Base-by-base conservation (phyloP, 2,888 invertebrate genomes). In the Euclidia mi region DNA sequence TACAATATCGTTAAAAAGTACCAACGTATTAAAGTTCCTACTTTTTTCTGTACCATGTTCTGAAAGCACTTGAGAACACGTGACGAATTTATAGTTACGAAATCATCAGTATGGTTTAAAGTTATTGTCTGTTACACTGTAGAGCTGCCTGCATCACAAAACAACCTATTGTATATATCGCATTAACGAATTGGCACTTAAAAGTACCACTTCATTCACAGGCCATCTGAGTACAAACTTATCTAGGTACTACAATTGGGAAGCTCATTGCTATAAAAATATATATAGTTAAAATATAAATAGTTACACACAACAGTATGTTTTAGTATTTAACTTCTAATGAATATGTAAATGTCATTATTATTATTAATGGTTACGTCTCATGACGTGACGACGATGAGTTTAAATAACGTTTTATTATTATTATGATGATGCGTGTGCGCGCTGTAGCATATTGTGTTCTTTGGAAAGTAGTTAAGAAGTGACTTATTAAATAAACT, bases 281-380 rank as follows among this genome's bases (percentile, higher is more conserved):
- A 34, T 25, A 25, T 25, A 14, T 34, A 40, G 11, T 11, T 9
- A 17, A 34, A 18, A 29, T 56, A 46, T 60, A 60, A 65, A 65
- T 56, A 49, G 47, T 43, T 56, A 73, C 49, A 74, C 60, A 74
- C 61, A 66, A 56, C 43, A 41, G n/a, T 41, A 73, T 45, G 50
- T 53, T 57, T 50, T 56, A 41, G 50, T 58, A 38, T 10, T 56
- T 37, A 64, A 69, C 41, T 58, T 58, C 52, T 17, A 55, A 43
- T 38, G 46, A 35, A 47, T 25, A 67, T 62, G 37, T 20, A 15
- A 57, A 42, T 35, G 40, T 49, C 40, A 48, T 53, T 51, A 46
- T 40, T 34, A 48, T 51, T 66, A 59, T 6, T 25, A 34, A 57
- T 29, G 38, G 45, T 17, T 34, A 52, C 34, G 18, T 44, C 1